These are phyloP conservation scores for Entosphenus tridentatus DNA, from an alignment of 2,113 vertebrate genomes.

Conservation along the genomic window DNA sequence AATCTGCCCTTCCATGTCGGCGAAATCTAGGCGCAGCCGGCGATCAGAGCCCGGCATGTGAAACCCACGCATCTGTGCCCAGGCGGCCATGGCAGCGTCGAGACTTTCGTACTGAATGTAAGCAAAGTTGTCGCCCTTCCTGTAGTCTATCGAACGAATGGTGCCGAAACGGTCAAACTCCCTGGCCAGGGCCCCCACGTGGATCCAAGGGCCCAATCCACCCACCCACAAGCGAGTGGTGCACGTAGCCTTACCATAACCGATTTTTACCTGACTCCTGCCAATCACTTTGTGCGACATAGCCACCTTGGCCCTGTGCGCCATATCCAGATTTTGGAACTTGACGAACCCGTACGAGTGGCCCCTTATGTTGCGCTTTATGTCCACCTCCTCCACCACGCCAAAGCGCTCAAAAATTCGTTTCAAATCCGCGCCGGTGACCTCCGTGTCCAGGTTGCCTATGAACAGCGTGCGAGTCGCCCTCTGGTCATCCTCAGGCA, in stretches of 20 bases:
- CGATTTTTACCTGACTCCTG: constrained; percentile 75
- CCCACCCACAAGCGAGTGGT: constrained; percentile 87
- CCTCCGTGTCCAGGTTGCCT: constrained; percentile 73
- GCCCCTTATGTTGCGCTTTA: constrained; percentile 55
- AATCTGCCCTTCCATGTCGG: constrained; percentile 48
- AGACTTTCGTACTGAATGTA: constrained; percentile 96
- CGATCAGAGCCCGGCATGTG: constrained; percentile 69
- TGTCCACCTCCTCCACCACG: constrained; percentile 88
- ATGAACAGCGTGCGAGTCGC: constrained; percentile 85
- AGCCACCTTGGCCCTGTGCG: constrained; percentile 73
- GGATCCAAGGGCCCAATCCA: constrained; percentile 78
- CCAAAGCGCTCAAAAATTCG: constrained; percentile 78
- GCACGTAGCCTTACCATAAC: constrained; percentile 84
- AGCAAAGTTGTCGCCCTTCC: constrained; percentile 87
- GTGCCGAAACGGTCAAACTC: constrained; percentile 96
- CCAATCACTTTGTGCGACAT: constrained; percentile 92
- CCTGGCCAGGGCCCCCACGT: constrained; percentile 58
- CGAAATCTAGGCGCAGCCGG: constrained; percentile 73
- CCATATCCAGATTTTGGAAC: constrained; percentile 94
- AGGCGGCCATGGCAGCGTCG: constrained; percentile 80
- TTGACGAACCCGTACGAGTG: constrained; percentile 92
- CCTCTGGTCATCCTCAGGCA: constrained; percentile 80
- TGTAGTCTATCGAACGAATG: constrained; percentile 84
- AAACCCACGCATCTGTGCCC: constrained; percentile 85
- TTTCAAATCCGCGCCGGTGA: constrained; percentile 60